Evolutionary conservation across 2,797 vertebrate genomes (phyloP), one percentile per base, ranked within the genome.

Genomic region (Enteromius mattozi): DNA sequence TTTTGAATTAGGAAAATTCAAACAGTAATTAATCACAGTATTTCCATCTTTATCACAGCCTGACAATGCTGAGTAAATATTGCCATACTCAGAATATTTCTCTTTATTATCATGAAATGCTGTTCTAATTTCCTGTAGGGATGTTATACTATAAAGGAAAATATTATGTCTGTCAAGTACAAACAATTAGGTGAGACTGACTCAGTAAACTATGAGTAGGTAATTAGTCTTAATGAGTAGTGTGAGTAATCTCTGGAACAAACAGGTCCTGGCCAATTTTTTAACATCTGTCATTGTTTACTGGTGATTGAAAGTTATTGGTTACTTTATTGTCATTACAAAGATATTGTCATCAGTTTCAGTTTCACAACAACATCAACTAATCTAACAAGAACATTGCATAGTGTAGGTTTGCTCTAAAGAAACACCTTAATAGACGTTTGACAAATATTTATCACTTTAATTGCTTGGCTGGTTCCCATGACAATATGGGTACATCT

Each of bases 41-140:
- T 63, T 54, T 65, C 30, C 42, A 40, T 51, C 47, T 65, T 63
- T 37, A 83, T 74, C 74, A 77, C 30, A 69, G n/a, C 10, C 65
- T 81, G 21, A 54, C 71, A 74, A 24, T 56, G 42, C 30, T 65
- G 35, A 81, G 80, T 71, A 84, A 87, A 87, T 83, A 72, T 69
- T 81, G 45, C 17, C 54, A 79, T 81, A 76, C 42, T 80, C 37
- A 76, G 17, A 61, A 63, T 84, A 19, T 77, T 66, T 81, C 24
- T 72, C 37, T 82, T 68, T 75, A 42, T 76, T 81, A 78, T 81
- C 82, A 70, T 81, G 61, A 81, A 80, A 59, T 45, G 37, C 70
- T 68, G 6, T 76, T 86, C 77, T 77, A 84, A 84, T 87, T 87
- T 87, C 86, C 86, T 84, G 86, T 13, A 84, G n/a, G 37, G 51